A percentile compares a stretch with the other conserved stretches of the same genome.
These are phyloP conservation scores for Leucophora obtusa DNA, from an alignment of 2,888 invertebrate genomes.

Conservation along the genomic window DNA sequence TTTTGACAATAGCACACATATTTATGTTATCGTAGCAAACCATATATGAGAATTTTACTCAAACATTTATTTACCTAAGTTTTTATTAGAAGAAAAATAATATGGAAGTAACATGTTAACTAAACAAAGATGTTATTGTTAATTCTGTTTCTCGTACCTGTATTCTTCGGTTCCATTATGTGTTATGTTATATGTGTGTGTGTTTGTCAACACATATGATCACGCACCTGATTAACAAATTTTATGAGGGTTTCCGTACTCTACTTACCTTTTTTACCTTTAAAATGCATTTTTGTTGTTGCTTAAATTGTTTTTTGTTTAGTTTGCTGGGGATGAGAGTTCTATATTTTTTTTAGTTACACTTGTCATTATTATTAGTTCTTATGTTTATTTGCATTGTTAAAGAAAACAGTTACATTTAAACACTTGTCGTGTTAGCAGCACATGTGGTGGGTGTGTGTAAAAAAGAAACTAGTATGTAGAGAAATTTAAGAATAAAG, in stretches of 20 bases:
- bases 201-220: conserved; percentile 68
- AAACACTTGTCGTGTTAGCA: conserved; percentile 59
- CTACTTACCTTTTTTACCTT: neutral
- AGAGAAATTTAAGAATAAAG: neutral
- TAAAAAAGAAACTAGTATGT: no score
- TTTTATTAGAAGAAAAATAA: neutral
- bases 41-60: conserved; percentile 6
- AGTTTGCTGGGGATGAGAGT: conserved; percentile 5
- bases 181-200: conserved; percentile 46
- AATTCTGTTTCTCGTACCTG: conserved; percentile 45
- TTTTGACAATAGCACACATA: neutral
- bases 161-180: neutral
- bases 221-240: conserved; percentile 73
- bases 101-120: neutral
- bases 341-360: conserved; percentile 13
- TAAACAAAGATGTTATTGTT: neutral
- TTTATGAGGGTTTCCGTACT: conserved; percentile 49
- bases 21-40: conserved; percentile 25
- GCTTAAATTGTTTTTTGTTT: neutral
- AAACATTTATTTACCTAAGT: neutral
- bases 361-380: conserved; percentile 58
- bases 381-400: conserved; percentile 55
- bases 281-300: conserved; percentile 14
- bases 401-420: conserved; percentile 57
- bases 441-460: conserved; percentile 32